Base-by-base conservation (phyloP, 1,140 invertebrate genomes). In the Diplogasteroides magnus region DNA sequence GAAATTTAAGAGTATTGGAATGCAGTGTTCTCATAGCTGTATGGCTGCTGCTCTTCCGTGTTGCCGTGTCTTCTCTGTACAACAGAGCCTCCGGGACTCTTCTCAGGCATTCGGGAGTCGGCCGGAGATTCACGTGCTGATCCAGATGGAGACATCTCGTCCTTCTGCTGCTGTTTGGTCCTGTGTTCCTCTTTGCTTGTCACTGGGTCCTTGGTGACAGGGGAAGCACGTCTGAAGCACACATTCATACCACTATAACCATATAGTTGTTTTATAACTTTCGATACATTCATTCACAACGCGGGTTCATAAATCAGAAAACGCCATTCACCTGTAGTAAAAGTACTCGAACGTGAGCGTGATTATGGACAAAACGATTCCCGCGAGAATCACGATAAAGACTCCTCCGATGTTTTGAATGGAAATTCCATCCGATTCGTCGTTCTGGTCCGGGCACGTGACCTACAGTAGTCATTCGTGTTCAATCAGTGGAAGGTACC, bases 351-450 rank as follows among this genome's bases (percentile, higher is more conserved):
- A 89, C 0, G 89, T 89, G n/a, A 97, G 85, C 0, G 93, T 95
- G 29, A 96, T 84, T 76, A 93, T 92, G 13, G 94, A 92, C 77
- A 95, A 85, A 0, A 90, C 90, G 57, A 96, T 94, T 0, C 93
- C 93, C 62, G 93, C 91, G 76, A 95, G 92, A 73, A 96, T 94
- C 0, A 95, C 91, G 59, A 97, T 93, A 79, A 97, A 98, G 0
- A 97, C 94, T 0, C 94, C 94, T 56, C 94, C 93, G 72, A 97
- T 98, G 82, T 97, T 97, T 75, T 94, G 88, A 73, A 98, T 96
- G 68, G 91, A 94, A 77, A 98, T 98, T 48, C 94, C 94, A 77
- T 95, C 93, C 19, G 90, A 92, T 83, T 96, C 91, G 81, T 94
- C 90, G 67, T 94, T 91, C 58, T 90, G 87, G 77, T 91, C 90